Conservation (phyloP, 2,113 vertebrate genomes). For the Callopanchax toddi region DNA sequence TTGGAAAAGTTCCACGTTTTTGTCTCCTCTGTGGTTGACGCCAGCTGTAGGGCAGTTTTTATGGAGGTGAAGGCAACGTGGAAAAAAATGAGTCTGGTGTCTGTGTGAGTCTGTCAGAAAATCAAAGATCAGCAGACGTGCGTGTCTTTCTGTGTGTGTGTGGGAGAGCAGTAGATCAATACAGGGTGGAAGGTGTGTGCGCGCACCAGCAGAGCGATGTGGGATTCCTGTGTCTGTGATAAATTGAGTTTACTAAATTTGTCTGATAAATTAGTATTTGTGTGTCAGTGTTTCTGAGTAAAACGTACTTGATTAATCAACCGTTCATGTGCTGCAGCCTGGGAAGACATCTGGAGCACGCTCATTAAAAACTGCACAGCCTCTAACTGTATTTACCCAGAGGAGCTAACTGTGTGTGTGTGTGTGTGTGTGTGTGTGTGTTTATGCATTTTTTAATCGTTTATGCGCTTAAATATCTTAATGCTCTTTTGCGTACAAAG, state of each 20-base stretch:
- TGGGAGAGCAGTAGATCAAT: conserved; percentile 26
- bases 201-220: conserved; percentile 17
- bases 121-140: conserved; percentile 10
- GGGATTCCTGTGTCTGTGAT: conserved; percentile 53
- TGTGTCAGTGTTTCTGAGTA: conserved; percentile 38
- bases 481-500: conserved; percentile 32
- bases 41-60: neutral
- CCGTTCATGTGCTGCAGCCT: conserved; percentile 54
- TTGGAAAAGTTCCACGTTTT: conserved; percentile 16
- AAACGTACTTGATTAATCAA: conserved; percentile 72
- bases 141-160: neutral
- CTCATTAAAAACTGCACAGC: conserved; percentile 72
- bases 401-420: conserved; percentile 38
- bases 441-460: conserved; percentile 5
- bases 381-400: conserved; percentile 49
- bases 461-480: conserved; percentile 27
- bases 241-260: conserved; percentile 50
- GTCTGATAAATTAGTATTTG: conserved; percentile 54
- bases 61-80: conserved; percentile 15
- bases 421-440: neutral
- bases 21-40: neutral
- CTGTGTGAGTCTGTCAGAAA: conserved; percentile 2
- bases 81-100: neutral
- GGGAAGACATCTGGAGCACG: conserved; percentile 69
- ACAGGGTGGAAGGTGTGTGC: neutral